Conservation (phyloP, 2,797 vertebrate genomes). For the Typhlichthys eigenmanni region DNA sequence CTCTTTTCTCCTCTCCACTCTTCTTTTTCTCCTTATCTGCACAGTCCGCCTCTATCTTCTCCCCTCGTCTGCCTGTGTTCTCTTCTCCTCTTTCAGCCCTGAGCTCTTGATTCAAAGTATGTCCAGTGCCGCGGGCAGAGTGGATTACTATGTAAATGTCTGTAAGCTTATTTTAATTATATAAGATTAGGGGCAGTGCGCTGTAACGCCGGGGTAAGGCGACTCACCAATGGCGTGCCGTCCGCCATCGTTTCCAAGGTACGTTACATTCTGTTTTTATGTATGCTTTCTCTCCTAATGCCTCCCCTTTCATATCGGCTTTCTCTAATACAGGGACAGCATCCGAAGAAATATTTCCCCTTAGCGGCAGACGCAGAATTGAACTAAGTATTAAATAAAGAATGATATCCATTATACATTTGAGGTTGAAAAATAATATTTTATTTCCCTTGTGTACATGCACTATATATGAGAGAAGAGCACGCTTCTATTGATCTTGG, state of each 20-base stretch:
- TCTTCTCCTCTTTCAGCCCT: slow-evolving; percentile 50
- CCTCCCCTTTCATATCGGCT: slow-evolving; percentile 48
- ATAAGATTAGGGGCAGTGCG: slow-evolving; percentile 68
- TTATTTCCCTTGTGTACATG: slow-evolving; percentile 80
- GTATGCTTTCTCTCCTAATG: slow-evolving; percentile 35
- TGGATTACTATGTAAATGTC: slow-evolving; percentile 83
- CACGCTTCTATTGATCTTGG: slow-evolving; percentile 76
- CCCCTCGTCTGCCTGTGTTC: slow-evolving; percentile 20
- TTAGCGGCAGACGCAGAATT: slow-evolving; percentile 56
- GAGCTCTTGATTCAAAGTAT: slow-evolving; percentile 76
- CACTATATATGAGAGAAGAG: slow-evolving; percentile 74
- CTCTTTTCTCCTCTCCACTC: slow-evolving; percentile 60
- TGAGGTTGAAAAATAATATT: slow-evolving; percentile 78
- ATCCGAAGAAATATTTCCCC: slow-evolving; percentile 66
- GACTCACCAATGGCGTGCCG: slow-evolving; percentile 39
- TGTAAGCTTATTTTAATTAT: slow-evolving; percentile 75
- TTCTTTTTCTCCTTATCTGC: slow-evolving; percentile 37
- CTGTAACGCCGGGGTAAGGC: slow-evolving; percentile 54
- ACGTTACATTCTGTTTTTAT: slow-evolving; percentile 38
- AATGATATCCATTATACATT: slow-evolving; percentile 81
- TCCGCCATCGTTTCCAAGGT: slow-evolving; percentile 54
- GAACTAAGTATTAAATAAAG: slow-evolving; percentile 78
- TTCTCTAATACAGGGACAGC: slow-evolving; percentile 63
- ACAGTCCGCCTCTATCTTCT: slow-evolving; percentile 10
- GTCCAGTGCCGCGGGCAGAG: slow-evolving; percentile 54